Evolutionary conservation across 1,140 invertebrate species (phyloP), one percentile per base, ranked within the genome.

Genomic region (Anadara kagoshimensis): DNA sequence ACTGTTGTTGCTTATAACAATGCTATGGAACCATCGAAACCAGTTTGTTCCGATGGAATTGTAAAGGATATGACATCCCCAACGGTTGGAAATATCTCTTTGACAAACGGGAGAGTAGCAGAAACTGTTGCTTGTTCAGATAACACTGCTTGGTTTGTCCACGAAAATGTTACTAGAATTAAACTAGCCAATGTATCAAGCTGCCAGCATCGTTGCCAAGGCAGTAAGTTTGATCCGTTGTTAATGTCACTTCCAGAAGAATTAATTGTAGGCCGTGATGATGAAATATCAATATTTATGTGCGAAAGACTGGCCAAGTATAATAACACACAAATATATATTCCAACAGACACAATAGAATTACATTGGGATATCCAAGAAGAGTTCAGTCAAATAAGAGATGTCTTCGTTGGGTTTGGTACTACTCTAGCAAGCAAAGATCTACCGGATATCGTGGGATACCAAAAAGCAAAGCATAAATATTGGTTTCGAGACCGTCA

Each of bases 1-100:
- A 70, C 75, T 14, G 71, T 82, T n/a, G 47, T 82, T 36, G 80
- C 80, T 16, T 80, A 73, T 59, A 82, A 82, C 62, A 74, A 75
- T 70, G 78, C 81, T 1, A 47, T 80, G 59, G 57, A 65, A 36
- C 74, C 76, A 0, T 82, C 81, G 12, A 24, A 58, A 24, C 67
- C 64, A 24, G 73, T 66, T 7, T 82, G 81, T 61, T 78, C 76
- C 45, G 81, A 82, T 64, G 81, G 81, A 12, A 51, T 83, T 18
- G 62, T 49, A 16, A 53, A 56, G 14, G 81, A 83, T 58, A 75
- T 36, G 41, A 70, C 76, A 18, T 65, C 73, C 11, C 81, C 81
- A 3, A 1, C 43, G 8, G 41, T 81, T 47, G 20, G 12, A 26
- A 79, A 79, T 62, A 36, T 81, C 10, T 43, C 53, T n/a, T 14